Evolutionary conservation across 1,140 invertebrate species (phyloP), one percentile per base, ranked within the genome.

Genomic region (Pseudomyrmex concolor): DNA sequence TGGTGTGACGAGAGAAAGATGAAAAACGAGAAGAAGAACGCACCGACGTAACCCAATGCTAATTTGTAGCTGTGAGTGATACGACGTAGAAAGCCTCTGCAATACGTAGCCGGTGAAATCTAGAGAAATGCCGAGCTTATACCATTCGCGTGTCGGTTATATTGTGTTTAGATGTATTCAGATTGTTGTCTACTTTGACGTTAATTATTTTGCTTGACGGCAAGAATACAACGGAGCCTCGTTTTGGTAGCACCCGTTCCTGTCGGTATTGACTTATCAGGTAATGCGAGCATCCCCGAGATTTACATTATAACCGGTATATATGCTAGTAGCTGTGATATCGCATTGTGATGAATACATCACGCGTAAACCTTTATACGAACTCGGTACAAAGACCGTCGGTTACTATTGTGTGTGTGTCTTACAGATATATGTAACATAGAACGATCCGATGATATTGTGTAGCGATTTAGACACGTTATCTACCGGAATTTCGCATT

Each of bases 131-230:
- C 57, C 48, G 19, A 22, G 22, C 63, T 63, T 54, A 67, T 34
- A 34, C 5, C 34, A 13, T 45, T 17, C 48, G 55, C 5, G 50
- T 34, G 34, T 67, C 50, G 50, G 50, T 77, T 67, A 9, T 34
- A 34, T 77, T 77, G 74, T 77, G 25, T 67, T 77, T 67, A 64
- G 15, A 74, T 25, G 63, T 77, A 59, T 77, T 67, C 63, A 43
- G 50, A 54, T 67, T 77, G 34, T 77, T 77, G 55, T 51, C 25
- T 43, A 67, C 25, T 22, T 19, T 77, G 74, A 77, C 74, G 74
- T 77, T 77, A 77, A 64, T 77, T 77, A 67, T 77, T 77, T 77
- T 77, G 63, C 74, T 67, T 55, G 74, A 77, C 50, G 50, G 74
- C 74, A 77, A 77, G 74, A 67, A 77, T 67, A 77, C 72, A 74